Evolutionary conservation across 1,140 invertebrate genomes (phyloP), one percentile per base, ranked within the genome.

Genomic region (Drosophila leontia): DNA sequence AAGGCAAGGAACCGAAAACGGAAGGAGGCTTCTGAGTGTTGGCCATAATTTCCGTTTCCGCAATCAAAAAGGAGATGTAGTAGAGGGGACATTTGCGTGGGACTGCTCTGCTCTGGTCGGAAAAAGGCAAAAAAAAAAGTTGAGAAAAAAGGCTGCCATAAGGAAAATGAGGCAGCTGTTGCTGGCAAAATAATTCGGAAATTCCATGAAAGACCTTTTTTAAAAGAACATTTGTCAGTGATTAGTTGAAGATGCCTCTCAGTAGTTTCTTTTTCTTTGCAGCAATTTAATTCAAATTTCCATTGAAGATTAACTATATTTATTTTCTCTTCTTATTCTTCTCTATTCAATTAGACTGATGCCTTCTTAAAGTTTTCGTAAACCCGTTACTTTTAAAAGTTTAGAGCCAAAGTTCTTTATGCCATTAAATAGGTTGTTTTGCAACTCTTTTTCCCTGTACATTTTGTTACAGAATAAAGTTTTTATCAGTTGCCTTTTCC

Each of bases 1-100:
- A 39, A 15, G 15, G 56, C 48, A 26, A 23, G 19, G 19, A 50
- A 44, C 55, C 29, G 15, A n/a, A 32, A 68, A 32, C 51, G 39
- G 41, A 57, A 55, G 37, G 23, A n/a, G 39, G 35, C 39, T 41
- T 42, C 39, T 34, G 39, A 64, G 69, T 59, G 71, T 64, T 72
- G 48, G 62, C 82, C 37, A 82, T 67, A 69, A 86, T 82, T 82
- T 86, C 82, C 82, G 82, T 61, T 82, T 82, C 78, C 78, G 75
- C 82, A 70, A 78, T 85, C 82, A 85, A 70, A 80, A 77, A 17
- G 45, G 50, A 72, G 60, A 58, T 65, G 61, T 17, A 17, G 48
- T 32, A 37, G 44, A 60, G 71, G 64, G 57, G 57, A 62, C 64
- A 48, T 80, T 65, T 80, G 42, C 55, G 34, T 39, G 47, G 19